Base-by-base conservation (phyloP, 2,888 invertebrate genomes). In the Scaptodrosophila latifasciaeformis region DNA sequence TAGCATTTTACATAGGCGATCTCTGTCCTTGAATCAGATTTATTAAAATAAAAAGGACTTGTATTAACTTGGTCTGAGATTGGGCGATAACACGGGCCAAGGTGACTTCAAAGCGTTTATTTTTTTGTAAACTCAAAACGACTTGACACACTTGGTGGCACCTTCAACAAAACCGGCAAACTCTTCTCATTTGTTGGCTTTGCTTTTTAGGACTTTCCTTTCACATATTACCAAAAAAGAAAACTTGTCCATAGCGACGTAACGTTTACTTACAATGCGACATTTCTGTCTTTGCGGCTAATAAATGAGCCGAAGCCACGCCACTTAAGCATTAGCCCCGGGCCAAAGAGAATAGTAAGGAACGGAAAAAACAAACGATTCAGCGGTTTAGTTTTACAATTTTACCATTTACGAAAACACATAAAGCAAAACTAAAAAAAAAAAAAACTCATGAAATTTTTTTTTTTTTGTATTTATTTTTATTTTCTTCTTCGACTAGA, bases 401-500 rank as follows among this genome's bases (percentile, higher is more conserved):
- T 59, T 59, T 35, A 27, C 43, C 56, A 59, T 42, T 54, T 31
- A 42, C 37, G 40, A 12, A 50, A 35, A 43, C 18, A 43, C 49
- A 52, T 31, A 62, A 34, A 17, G 19, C 37, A 13, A 15, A 35
- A 50, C 10, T 31, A 31, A 34, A 46, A 49, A 57, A 59, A 48
- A 34, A 35, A 49, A 42, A 40, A 43, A 35, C 19, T 24, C 40
- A 43, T 53, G 18, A 13, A 63, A 43, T 54, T 37, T 35, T 40
- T 50, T 27, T 49, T 35, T 57, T 34, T n/a, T 49, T 44, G 46
- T 43, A 39, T 55, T 48, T 13, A 19, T 18, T 45, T 55, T 48
- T 13, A 19, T 18, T 45, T 34, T 39, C 46, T 53, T 49, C 40
- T 49, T 34, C 49, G 59, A 87, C 37, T 87, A 96, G 95, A 94